Conservation (phyloP, 2,797 vertebrate genomes). For the Hylomyscus alleni region DNA sequence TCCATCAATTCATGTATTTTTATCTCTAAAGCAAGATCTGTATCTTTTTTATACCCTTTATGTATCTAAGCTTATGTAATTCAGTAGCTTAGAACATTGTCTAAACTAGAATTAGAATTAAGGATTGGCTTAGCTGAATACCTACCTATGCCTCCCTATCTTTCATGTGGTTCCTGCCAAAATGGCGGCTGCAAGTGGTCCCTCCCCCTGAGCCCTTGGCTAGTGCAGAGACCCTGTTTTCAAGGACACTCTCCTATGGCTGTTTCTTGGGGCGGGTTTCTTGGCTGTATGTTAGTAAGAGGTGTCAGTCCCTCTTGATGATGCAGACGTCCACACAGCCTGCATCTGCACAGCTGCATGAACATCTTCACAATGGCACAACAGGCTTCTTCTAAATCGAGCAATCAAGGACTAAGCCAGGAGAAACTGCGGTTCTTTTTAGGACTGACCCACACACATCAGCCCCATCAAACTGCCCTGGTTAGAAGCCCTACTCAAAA, state of each 20-base stretch:
- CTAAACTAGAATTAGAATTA: neutral
- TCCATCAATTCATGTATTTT: neutral
- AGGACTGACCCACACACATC: neutral
- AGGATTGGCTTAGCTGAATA: neutral
- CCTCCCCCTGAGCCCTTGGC: neutral
- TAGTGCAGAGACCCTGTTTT: too few species aligned
- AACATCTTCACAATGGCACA: neutral
- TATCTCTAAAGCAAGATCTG: neutral
- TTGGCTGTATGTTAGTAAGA: neutral
- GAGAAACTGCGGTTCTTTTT: neutral
- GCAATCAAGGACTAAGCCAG: neutral
- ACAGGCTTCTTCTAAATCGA: neutral
- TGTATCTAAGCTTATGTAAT: neutral
- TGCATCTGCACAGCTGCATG: too few species aligned
- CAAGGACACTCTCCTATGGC: neutral
- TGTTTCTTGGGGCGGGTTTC: neutral
- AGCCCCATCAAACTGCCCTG: neutral
- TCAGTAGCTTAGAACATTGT: neutral
- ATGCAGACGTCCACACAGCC: neutral
- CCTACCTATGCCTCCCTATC: neutral
- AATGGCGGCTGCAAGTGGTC: neutral
- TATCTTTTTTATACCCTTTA: neutral
- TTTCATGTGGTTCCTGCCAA: neutral
- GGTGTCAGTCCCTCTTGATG: neutral
- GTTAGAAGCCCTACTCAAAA: neutral